Base-by-base conservation (phyloP, 1,140 invertebrate genomes). In the Cepaea nemoralis region DNA sequence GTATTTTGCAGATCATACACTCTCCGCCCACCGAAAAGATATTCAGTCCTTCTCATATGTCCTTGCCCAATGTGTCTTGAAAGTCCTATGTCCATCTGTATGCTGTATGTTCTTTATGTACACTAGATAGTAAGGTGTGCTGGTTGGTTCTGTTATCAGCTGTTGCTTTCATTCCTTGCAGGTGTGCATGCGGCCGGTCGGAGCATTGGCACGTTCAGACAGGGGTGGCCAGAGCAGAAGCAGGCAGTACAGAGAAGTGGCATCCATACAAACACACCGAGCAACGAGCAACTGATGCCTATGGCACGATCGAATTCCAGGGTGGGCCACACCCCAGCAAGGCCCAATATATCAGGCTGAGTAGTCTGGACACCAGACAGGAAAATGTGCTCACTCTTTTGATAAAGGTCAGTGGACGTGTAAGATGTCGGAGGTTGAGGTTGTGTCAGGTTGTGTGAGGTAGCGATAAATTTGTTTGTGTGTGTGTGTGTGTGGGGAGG, bases 271-370 rank as follows among this genome's bases (percentile, higher is more conserved):
- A 94, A 84, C 96, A 98, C 91, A 98, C 97, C 0, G 93, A 94
- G 59, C 91, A 94, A 0, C 93, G 93, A 69, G 94, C 96, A 1
- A 99, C 98, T 0, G 97, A 99, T 92, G 97, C 98, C 0, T 99
- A 97, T 92, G 98, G 98, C 39, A 98, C 96, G 27, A 96, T 99
- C 70, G 97, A 99, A 92, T 99, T 99, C 91, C 97, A 91, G 97
- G 97, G 55, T 95, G 97, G 78, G 94, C 90, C 97, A 6, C 97
- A 99, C 94, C 97, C 97, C 6, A 97, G 96, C 82, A 99, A 99
- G 93, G 97, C 98, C 50, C 96, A 98, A 96, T 99, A 98, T 90
- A 95, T 98, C 3, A 94, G 97, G 81, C 92, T 99, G 70, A 95
- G 96, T 33, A 96, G 98, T 91, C 86, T 89, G 82, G 97, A 99